These are phyloP conservation scores for Nothura maculosa DNA, from an alignment of 2,797 vertebrate species.

Conservation along the genomic window DNA sequence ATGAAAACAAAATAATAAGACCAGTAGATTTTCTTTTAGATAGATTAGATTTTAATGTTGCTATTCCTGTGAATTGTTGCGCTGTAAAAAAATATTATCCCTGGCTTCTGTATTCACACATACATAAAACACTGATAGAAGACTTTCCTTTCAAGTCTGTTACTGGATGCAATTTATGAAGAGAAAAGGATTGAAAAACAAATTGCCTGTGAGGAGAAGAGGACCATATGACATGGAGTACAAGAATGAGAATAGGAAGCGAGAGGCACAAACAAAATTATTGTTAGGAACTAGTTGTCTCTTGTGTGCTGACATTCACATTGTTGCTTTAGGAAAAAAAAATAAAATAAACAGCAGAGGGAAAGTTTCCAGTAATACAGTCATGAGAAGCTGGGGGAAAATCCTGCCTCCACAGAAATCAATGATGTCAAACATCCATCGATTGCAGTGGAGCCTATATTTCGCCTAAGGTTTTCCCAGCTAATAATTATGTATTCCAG, in stretches of 20 bases:
- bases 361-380: background rate
- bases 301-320: fast-evolving
- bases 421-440: background rate
- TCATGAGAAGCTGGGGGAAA: background rate
- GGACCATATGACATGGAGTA: background rate
- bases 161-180: background rate
- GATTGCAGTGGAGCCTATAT: background rate
- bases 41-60: background rate
- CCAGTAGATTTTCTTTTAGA: background rate
- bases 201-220: background rate
- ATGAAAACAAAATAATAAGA: background rate
- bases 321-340: background rate
- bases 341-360: background rate
- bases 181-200: background rate
- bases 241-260: background rate
- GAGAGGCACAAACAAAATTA: background rate
- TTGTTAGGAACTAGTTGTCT: background rate
- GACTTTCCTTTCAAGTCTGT: background rate
- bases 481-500: background rate
- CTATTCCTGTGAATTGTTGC: background rate
- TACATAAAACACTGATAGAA: background rate
- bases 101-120: background rate
- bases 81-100: background rate
- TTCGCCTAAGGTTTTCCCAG: background rate
- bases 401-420: constrained; percentile 8